Evolutionary conservation across 1,140 invertebrate species (phyloP), one percentile per base, ranked within the genome.

Genomic region (Aphaenogaster rudis): DNA sequence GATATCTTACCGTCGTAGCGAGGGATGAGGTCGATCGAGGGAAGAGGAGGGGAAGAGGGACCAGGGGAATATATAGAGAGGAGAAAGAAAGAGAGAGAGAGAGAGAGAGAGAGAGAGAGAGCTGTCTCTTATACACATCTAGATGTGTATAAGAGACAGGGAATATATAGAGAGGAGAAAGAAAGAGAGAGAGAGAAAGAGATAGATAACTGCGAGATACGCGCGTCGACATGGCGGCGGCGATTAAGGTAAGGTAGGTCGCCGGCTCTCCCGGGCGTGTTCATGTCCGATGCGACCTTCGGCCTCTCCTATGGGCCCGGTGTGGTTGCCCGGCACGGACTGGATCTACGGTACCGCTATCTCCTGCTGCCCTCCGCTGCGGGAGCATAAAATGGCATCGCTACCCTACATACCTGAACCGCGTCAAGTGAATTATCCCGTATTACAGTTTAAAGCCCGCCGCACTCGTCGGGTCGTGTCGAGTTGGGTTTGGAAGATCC

Each of bases 241-340:
- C 78, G 82, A 88, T 81, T 64, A 77, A 88, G 54, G 71, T 91
- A 82, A 88, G 90, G 88, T 91, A 92, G 90, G 90, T 92, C 91
- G 91, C 77, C 79, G 57, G 54, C 54, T 81, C 36, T 80, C 63
- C 66, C 92, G 92, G 92, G 92, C 90, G 92, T 92, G 91, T 92
- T 92, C 91, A 88, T 88, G 92, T 92, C 90, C 92, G 86, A 92
- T 88, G 84, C 86, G 91, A 92, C 92, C 92, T 92, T 92, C 92
- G 92, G 67, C 91, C 92, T 92, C 89, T 89, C 66, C 85, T 90
- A 87, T 74, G 90, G 78, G 77, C n/a, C 77, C 63, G 85, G 69
- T 90, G 91, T 81, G 69, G 86, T 87, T 91, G 72, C 90, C 67
- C 48, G 78, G 54, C 80, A 72, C 66, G 86, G 91, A 89, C 90